phyloP scores from a whole-genome alignment of 2,888 invertebrate genomes.

The Leptarthrus brevirostris region DNA sequence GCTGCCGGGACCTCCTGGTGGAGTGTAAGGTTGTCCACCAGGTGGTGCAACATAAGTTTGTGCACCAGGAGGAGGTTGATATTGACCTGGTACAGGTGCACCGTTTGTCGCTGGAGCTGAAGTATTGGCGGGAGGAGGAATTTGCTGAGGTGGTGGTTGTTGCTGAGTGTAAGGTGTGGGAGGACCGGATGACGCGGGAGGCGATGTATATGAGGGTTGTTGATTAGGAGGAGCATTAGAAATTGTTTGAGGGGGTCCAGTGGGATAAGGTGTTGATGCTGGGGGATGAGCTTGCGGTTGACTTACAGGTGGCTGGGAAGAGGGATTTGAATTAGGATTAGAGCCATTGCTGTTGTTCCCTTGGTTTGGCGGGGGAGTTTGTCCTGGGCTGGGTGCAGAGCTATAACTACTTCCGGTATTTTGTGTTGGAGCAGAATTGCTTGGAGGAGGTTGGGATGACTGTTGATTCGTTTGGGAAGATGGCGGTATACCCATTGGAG shows the following conservation, averaged over 20 bases:
- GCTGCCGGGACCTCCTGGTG: constrained; percentile 59
- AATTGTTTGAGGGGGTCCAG: constrained; percentile 59
- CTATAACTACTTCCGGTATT: constrained; percentile 66
- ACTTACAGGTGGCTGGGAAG: constrained; percentile 54
- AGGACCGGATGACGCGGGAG: constrained; percentile 60
- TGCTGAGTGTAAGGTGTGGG: constrained; percentile 62
- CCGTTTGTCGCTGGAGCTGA: constrained; percentile 62
- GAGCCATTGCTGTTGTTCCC: constrained; percentile 43
- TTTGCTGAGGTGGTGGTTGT: constrained; percentile 61
- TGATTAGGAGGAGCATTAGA: constrained; percentile 58
- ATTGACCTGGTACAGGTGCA: constrained; percentile 65
- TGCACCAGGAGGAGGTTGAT: constrained; percentile 64
- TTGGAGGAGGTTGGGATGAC: constrained; percentile 55
- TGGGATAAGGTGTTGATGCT: constrained; percentile 59
- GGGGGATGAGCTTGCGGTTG: constrained; percentile 61
- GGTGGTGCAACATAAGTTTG: constrained; percentile 65
- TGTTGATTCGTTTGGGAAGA: constrained; percentile 56
- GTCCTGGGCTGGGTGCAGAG: constrained; percentile 69
- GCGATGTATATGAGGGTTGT: constrained; percentile 64
- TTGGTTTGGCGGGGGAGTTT: constrained; percentile 59
- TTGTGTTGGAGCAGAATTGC: constrained; percentile 54
- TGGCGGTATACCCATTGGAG: constrained; percentile 59
- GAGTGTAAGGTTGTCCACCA: constrained; percentile 63
- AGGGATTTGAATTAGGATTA: constrained; percentile 44
- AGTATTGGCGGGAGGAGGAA: constrained; percentile 64